Evolutionary conservation across 2,797 vertebrate species (phyloP), one percentile per base, ranked within the genome.

Genomic region (Mycteria americana): DNA sequence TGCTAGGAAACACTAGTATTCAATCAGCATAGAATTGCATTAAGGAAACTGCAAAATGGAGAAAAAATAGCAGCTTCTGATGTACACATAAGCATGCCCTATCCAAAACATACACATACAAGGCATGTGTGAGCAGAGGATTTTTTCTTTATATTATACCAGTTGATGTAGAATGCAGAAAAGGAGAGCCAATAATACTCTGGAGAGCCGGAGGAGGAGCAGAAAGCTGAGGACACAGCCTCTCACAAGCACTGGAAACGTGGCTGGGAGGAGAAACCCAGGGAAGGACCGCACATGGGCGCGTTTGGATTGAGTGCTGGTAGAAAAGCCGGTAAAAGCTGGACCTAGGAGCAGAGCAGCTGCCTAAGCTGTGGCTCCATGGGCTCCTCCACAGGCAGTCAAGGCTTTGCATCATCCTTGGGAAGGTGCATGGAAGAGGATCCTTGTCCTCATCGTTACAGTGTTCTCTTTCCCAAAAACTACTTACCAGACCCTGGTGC

Each of bases 281-380:
- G 62, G 17, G 33, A 51, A 43, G 37, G 31, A 5, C 37, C 57
- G 13, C 19, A 23, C 16, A 7, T 15, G 67, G 23, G 21, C 0
- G 1, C 1, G 0, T 27, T 43, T 37, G 24, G 4, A 28, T 35
- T n/a, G 51, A n/a, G 45, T 11, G 46, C 31, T 67, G 60, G 10
- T 31, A 14, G 60, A 53, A 43, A 27, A 37, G 7, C 14, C 57
- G 18, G 10, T 48, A 30, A 43, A 70, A 37, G 4, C 17, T 28
- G 28, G 43, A 57, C 10, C 7, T 8, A 3, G 50, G 51, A 41
- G 56, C 77, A 46, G 30, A 64, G 41, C 30, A 24, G 30, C 33
- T n/a, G 30, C 35, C 43, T 33, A 39, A 7, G 16, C 46, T 54
- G 30, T 33, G 65, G 30, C 59, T 54, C 30, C 65, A 5, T 0